Percentiles rank a stretch among this genome's conserved stretches.
These are phyloP conservation scores for Crocuta crocuta DNA, from an alignment of 2,113 vertebrate genomes.

Conservation along the genomic window DNA sequence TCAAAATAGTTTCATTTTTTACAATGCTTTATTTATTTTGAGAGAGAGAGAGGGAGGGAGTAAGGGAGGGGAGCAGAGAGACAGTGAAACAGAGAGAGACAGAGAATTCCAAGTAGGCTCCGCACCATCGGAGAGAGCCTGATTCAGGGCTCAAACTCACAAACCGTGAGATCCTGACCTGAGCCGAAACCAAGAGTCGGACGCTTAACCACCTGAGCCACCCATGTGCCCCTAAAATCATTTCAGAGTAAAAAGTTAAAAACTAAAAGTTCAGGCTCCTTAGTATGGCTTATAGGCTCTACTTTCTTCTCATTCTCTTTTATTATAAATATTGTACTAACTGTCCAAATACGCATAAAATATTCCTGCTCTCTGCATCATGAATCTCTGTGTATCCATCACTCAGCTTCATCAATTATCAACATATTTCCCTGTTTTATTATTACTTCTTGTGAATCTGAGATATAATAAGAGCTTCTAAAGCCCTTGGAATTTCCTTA, in stretches of 20 bases:
- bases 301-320: background rate
- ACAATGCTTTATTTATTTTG: too few species aligned
- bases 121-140: too few species aligned
- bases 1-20: background rate
- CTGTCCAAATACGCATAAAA: conserved; percentile 10
- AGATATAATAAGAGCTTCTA: background rate
- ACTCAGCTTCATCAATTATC: background rate
- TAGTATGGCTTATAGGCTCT: background rate
- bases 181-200: too few species aligned
- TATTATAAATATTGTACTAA: conserved; percentile 1
- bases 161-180: too few species aligned
- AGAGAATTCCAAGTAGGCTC: too few species aligned
- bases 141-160: too few species aligned
- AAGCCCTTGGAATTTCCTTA: background rate
- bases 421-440: background rate
- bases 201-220: too few species aligned
- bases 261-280: background rate
- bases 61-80: too few species aligned
- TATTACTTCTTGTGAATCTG: background rate
- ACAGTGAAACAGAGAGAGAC: too few species aligned
- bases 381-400: background rate
- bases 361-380: background rate
- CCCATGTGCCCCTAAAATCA: background rate
- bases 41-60: too few species aligned
- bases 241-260: conserved; percentile 14